phyloP scores from a whole-genome alignment of 2,113 vertebrate species.

The Oreochromis aureus region DNA sequence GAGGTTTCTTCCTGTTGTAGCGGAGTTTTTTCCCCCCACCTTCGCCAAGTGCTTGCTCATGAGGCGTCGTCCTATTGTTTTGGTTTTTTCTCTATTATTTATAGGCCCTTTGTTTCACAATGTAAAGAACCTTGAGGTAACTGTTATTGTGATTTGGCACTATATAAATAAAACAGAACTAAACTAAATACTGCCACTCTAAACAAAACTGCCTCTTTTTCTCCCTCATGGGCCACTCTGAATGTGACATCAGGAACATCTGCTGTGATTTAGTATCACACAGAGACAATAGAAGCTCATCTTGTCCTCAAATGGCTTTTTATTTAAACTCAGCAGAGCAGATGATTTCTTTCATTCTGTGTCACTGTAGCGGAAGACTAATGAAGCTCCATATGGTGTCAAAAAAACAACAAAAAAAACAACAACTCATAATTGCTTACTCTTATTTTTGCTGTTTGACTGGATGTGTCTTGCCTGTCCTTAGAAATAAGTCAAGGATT shows the following conservation, averaged over 20 bases:
- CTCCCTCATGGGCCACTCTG: not conserved
- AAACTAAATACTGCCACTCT: not conserved
- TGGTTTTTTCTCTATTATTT: not conserved
- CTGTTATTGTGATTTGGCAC: not conserved
- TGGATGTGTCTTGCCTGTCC: not conserved
- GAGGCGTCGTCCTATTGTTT: accelerated
- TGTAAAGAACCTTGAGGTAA: not conserved
- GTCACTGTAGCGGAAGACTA: not conserved
- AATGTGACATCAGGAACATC: not conserved
- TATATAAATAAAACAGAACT: not conserved
- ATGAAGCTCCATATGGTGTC: conserved; percentile 6
- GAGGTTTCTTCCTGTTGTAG: not conserved
- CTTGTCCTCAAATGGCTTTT: conserved; percentile 4
- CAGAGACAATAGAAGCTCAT: not conserved
- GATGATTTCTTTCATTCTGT: conserved; percentile 16
- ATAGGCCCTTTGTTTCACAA: not conserved
- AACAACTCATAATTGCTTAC: conserved; percentile 2
- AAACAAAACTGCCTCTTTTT: not conserved
- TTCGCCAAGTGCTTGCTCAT: not conserved
- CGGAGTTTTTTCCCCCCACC: not conserved
- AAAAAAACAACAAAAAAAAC: not conserved
- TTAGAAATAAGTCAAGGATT: not conserved
- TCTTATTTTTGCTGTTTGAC: not conserved
- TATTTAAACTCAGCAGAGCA: not conserved
- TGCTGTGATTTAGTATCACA: not conserved